A percentile compares a stretch with the other conserved stretches of the same genome.
Evolutionary conservation across 2,888 invertebrate species (phyloP).

Genomic region (Acanthococcus lagerstroemiae): DNA sequence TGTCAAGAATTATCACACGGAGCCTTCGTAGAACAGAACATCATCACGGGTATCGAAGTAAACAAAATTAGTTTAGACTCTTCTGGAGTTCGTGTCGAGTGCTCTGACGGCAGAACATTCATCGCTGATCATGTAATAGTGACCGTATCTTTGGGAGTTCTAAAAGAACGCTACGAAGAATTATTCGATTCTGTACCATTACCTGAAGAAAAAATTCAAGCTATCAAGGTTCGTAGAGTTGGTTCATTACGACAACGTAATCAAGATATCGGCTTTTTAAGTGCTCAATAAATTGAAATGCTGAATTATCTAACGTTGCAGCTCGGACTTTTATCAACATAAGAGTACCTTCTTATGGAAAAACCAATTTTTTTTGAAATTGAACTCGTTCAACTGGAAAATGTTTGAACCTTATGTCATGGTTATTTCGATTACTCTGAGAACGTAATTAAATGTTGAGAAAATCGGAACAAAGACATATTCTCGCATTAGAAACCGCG

Average conservation of each 20-base stretch:
- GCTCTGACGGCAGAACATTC: conserved; percentile 49
- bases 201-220: conserved; percentile 47
- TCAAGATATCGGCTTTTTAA: no score
- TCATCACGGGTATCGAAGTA: conserved; percentile 49
- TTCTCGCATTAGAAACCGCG: no score
- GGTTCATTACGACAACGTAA: background rate
- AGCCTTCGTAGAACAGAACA: conserved; percentile 38
- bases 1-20: conserved; percentile 14
- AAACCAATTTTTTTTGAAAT: no score
- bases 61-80: conserved; percentile 42
- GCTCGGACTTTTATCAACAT: conserved; percentile 46
- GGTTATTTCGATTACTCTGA: conserved; percentile 43
- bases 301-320: background rate
- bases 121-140: conserved; percentile 55
- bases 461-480: no score
- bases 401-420: conserved; percentile 47
- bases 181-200: conserved; percentile 51
- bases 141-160: conserved; percentile 56
- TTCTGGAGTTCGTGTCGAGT: conserved; percentile 43
- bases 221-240: conserved; percentile 45
- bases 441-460: conserved; percentile 11
- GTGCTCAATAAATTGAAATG: background rate
- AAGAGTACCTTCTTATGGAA: no score
- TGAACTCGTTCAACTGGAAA: conserved; percentile 55
- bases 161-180: conserved; percentile 50